Conservation (phyloP, 2,113 vertebrate species). For the Chroicocephalus ridibundus region DNA sequence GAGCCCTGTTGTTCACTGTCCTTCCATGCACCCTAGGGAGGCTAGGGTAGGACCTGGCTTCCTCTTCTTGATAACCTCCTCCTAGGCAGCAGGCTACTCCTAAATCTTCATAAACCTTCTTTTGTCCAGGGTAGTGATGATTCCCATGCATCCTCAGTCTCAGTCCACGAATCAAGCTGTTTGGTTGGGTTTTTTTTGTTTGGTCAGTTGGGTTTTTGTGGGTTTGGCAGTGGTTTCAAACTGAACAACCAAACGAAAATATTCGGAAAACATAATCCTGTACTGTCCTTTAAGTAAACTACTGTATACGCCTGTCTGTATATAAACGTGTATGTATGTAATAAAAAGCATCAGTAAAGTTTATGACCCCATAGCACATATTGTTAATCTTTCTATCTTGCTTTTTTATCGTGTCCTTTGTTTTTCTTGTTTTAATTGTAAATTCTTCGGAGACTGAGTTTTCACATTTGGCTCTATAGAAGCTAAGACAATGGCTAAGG, state of each 20-base stretch:
- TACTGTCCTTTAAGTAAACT: background rate
- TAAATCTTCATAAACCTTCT: background rate
- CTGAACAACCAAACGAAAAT: background rate
- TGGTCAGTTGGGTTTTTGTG: background rate
- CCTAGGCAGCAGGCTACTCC: background rate
- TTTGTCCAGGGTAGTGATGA: background rate
- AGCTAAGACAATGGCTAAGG: background rate
- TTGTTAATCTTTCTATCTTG: background rate
- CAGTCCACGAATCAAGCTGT: background rate
- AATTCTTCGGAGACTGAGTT: background rate
- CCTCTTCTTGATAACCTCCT: background rate
- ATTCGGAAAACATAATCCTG: background rate
- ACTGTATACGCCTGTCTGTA: background rate
- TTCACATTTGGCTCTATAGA: background rate
- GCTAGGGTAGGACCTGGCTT: rapidly evolving
- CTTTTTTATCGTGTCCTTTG: background rate
- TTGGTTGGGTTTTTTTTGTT: background rate
- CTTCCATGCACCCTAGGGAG: background rate
- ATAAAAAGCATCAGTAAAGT: background rate
- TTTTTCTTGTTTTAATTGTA: background rate
- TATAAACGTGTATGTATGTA: background rate
- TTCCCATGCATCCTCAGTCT: background rate
- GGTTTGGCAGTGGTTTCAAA: background rate
- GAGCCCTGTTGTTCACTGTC: background rate
- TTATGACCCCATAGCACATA: background rate